Percentiles rank a stretch among this genome's conserved stretches.
Evolutionary conservation across 30 jellyfish, hydroid and myxozoan species (phyloP).

Genomic region (Hydra vulgaris): DNA sequence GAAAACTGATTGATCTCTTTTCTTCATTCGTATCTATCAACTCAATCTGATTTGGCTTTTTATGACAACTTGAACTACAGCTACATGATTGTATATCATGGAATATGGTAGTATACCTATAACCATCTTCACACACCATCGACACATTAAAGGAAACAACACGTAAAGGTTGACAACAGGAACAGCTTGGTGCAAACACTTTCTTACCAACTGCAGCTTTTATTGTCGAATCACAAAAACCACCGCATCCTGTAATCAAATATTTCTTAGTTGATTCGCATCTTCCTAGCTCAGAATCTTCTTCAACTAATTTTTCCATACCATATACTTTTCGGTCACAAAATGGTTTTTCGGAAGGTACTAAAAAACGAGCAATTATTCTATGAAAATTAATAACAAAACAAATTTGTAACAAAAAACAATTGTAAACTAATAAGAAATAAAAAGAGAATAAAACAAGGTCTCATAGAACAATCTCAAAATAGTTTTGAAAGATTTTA

Average conservation of each 20-base stretch:
- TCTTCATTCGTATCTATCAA: background rate
- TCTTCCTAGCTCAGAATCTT: slow-evolving; percentile 21
- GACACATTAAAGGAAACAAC: slow-evolving; percentile 30
- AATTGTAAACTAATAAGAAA: background rate
- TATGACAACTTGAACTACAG: background rate
- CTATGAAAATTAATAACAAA: background rate
- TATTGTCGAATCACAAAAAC: slow-evolving; percentile 47
- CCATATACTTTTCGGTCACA: slow-evolving; percentile 57
- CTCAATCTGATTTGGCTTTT: background rate
- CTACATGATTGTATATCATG: slow-evolving; percentile 20
- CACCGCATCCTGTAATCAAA: slow-evolving; percentile 74
- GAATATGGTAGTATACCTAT: slow-evolving; percentile 1
- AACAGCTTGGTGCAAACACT: slow-evolving; percentile 39
- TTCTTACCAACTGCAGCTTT: slow-evolving; percentile 51
- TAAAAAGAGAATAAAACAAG: background rate
- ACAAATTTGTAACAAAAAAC: background rate
- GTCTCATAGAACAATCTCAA: background rate
- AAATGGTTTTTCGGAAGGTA: slow-evolving; percentile 33
- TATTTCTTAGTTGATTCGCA: slow-evolving; percentile 49
- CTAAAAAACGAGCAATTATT: slow-evolving; percentile 2
- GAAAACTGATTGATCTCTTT: background rate
- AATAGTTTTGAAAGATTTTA: background rate
- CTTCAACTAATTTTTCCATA: slow-evolving; percentile 8
- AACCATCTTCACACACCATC: slow-evolving; percentile 56
- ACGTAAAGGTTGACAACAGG: slow-evolving; percentile 62